Evolutionary conservation across 2,888 invertebrate genomes (phyloP).

Genomic region (Eupelmus urozonus): DNA sequence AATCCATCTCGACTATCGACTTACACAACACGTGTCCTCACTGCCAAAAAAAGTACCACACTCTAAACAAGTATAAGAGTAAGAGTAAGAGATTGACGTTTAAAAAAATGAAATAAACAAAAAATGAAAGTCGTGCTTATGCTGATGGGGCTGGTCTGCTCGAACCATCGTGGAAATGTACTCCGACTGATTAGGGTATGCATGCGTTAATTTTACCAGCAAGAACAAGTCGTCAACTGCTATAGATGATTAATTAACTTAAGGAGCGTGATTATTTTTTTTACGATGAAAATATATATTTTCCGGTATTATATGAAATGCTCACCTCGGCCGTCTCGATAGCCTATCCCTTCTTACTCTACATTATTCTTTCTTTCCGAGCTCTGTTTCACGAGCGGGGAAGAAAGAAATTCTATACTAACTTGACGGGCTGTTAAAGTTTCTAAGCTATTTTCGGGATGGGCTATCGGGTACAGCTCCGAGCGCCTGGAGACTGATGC

Average conservation of each 20-base stretch:
- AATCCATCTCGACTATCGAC: constrained; percentile 65
- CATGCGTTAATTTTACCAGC: constrained; percentile 72
- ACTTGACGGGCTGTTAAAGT: constrained; percentile 12
- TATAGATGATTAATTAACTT: constrained; percentile 75
- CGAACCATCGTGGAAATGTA: constrained; percentile 62
- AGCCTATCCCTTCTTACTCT: constrained; percentile 54
- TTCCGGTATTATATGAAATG: constrained; percentile 77
- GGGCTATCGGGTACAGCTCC: constrained; percentile 65
- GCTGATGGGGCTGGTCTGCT: constrained; percentile 64
- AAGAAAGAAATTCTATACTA: constrained; percentile 17
- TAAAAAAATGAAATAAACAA: constrained; percentile 48
- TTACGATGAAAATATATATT: constrained; percentile 76
- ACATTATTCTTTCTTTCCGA: constrained; percentile 53
- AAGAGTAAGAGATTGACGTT: constrained; percentile 7
- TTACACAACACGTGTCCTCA: constrained; percentile 72
- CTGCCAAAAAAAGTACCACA: constrained; percentile 73
- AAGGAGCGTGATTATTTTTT: constrained; percentile 77
- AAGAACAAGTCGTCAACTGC: constrained; percentile 73
- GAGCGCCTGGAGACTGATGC: constrained; percentile 76
- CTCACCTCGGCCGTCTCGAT: constrained; percentile 71
- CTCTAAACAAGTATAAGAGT: constrained; percentile 61
- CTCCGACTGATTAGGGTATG: constrained; percentile 73
- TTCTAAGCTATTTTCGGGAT: constrained; percentile 48
- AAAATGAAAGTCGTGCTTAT: constrained; percentile 64
- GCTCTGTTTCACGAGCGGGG: constrained; percentile 25